A percentile compares a stretch with the other conserved stretches of the same genome.
phyloP scores from a whole-genome alignment of 2,113 vertebrate species.

The Hippolais icterina region DNA sequence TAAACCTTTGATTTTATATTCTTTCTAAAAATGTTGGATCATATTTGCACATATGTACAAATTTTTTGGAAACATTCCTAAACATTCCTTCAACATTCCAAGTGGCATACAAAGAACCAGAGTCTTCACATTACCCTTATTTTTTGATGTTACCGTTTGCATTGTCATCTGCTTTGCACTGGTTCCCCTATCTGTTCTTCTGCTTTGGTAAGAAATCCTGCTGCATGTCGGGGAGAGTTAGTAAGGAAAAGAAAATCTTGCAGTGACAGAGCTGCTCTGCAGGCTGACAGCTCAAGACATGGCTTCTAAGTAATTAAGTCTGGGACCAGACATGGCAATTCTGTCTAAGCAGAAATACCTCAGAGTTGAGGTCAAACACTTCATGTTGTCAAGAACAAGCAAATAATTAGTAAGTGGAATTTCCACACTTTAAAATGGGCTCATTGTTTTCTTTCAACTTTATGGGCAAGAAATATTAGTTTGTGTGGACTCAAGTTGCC shows the following conservation, averaged over 20 bases:
- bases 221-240: not conserved
- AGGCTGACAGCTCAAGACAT: not conserved
- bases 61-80: not conserved
- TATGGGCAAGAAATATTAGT: not conserved
- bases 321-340: not conserved
- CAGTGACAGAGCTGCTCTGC: not conserved
- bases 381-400: not conserved
- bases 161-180: not conserved
- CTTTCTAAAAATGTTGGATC: not conserved
- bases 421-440: not conserved
- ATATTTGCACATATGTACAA: not conserved
- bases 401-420: not conserved
- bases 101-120: not conserved
- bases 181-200: not conserved
- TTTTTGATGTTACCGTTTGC: not conserved
- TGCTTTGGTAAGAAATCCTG: not conserved
- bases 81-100: not conserved
- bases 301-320: slow-evolving; percentile 6
- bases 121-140: not conserved
- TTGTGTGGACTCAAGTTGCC: not conserved
- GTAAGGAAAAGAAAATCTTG: not conserved
- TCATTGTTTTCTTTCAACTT: not conserved
- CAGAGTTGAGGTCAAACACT: not conserved
- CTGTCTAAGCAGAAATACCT: not conserved
- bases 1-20: not conserved